A percentile compares a stretch with the other conserved stretches of the same genome.
Evolutionary conservation across 2,888 invertebrate species (phyloP).

Genomic region (Conops quadrifasciatus): DNA sequence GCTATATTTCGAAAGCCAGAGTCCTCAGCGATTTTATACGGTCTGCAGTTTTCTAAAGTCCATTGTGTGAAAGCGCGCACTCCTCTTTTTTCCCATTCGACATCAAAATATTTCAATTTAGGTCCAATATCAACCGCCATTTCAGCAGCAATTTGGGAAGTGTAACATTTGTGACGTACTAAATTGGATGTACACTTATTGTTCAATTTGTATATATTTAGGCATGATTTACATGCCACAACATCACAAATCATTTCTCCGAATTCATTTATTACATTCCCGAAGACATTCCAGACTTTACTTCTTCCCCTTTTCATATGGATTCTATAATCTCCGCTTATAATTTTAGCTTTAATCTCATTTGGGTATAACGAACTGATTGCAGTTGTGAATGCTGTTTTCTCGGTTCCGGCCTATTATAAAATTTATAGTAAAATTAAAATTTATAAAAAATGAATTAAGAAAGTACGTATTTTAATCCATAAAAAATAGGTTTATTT

Average conservation of each 20-base stretch:
- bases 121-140: slow-evolving; percentile 7
- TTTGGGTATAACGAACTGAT: no score
- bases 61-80: slow-evolving; percentile 30
- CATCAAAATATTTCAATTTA: slow-evolving; percentile 29
- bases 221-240: slow-evolving; percentile 21
- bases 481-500: no score
- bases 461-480: no score
- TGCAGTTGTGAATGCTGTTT: no score
- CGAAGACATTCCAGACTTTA: slow-evolving; percentile 21
- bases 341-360: background rate
- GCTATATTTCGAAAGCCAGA: no score
- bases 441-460: no score
- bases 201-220: slow-evolving; percentile 16
- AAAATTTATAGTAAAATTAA: no score
- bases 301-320: slow-evolving; percentile 14
- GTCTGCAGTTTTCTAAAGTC: no score
- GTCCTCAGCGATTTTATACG: slow-evolving; percentile 35
- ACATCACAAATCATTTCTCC: slow-evolving; percentile 1
- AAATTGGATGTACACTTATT: no score
- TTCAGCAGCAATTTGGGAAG: slow-evolving; percentile 23
- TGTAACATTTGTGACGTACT: slow-evolving; percentile 39
- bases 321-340: slow-evolving; percentile 4
- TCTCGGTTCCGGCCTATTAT: no score
- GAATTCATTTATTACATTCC: background rate
- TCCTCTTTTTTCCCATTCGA: slow-evolving; percentile 31